Evolutionary conservation across 2,888 invertebrate species (phyloP).

Genomic region (Nomada ferruginata): DNA sequence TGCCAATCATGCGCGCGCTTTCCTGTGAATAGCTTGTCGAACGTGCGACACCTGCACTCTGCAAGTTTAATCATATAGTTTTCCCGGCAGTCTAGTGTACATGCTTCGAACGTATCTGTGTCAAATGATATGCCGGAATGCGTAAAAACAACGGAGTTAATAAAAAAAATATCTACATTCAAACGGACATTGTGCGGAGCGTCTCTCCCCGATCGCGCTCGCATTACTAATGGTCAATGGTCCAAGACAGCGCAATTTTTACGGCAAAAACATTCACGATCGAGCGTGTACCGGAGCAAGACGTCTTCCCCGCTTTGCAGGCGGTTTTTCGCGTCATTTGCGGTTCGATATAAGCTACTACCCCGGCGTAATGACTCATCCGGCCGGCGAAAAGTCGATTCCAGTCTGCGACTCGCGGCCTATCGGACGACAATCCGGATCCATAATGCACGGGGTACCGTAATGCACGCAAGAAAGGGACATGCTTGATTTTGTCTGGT

Average conservation of each 20-base stretch:
- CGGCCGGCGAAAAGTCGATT: conserved; percentile 57
- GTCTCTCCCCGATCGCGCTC: conserved; percentile 25
- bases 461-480: conserved; percentile 65
- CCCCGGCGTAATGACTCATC: conserved; percentile 58
- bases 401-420: conserved; percentile 37
- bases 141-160: background rate
- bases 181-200: background rate
- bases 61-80: too few species aligned
- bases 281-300: conserved; percentile 32
- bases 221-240: conserved; percentile 45
- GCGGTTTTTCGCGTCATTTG: conserved; percentile 59
- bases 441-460: conserved; percentile 62
- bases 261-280: conserved; percentile 44
- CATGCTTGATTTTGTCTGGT: conserved; percentile 61
- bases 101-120: too few species aligned
- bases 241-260: conserved; percentile 55
- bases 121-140: too few species aligned
- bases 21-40: conserved; percentile 13
- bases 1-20: conserved; percentile 16
- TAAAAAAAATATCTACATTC: background rate
- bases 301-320: conserved; percentile 33
- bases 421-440: conserved; percentile 61
- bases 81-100: too few species aligned
- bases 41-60: conserved; percentile 1
- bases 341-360: conserved; percentile 52